Percentiles rank a stretch among this genome's conserved stretches.
phyloP scores from a whole-genome alignment of 2,113 vertebrate species.

The Plotosus lineatus region DNA sequence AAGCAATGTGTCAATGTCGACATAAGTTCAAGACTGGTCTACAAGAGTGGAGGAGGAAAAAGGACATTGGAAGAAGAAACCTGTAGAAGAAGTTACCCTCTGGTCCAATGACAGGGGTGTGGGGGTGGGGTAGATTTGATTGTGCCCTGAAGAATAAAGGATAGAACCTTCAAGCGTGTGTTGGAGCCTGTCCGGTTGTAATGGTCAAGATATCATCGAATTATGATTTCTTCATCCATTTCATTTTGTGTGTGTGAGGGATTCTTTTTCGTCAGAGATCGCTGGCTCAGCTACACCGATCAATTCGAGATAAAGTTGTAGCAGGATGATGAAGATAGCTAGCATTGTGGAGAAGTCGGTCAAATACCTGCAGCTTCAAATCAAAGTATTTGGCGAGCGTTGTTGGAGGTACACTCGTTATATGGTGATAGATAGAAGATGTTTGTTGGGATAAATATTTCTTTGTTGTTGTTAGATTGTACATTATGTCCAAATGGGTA shows the following conservation, averaged over 20 bases:
- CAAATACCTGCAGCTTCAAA: constrained; percentile 27
- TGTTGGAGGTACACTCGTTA: background rate
- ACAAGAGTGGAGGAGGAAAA: background rate
- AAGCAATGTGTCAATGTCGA: background rate
- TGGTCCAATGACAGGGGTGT: background rate
- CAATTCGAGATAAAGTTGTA: constrained; percentile 17
- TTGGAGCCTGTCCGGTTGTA: constrained; percentile 20
- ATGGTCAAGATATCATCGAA: constrained; percentile 23
- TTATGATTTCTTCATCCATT: constrained; percentile 12
- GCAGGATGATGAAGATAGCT: background rate
- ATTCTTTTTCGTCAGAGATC: constrained; percentile 13
- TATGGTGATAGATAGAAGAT: background rate
- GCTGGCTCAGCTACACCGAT: constrained; percentile 16
- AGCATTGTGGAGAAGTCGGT: background rate
- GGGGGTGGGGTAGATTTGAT: background rate
- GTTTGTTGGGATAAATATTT: background rate
- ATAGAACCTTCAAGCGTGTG: background rate
- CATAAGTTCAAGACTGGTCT: constrained; percentile 7
- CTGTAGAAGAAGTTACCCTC: background rate
- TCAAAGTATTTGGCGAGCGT: constrained; percentile 6
- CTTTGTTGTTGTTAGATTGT: background rate
- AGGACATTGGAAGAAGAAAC: background rate
- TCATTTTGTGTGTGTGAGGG: background rate
- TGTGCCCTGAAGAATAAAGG: constrained; percentile 14
- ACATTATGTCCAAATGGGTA: background rate